Base-by-base conservation (phyloP, 2,797 vertebrate genomes). In the Spheniscus humboldti region DNA sequence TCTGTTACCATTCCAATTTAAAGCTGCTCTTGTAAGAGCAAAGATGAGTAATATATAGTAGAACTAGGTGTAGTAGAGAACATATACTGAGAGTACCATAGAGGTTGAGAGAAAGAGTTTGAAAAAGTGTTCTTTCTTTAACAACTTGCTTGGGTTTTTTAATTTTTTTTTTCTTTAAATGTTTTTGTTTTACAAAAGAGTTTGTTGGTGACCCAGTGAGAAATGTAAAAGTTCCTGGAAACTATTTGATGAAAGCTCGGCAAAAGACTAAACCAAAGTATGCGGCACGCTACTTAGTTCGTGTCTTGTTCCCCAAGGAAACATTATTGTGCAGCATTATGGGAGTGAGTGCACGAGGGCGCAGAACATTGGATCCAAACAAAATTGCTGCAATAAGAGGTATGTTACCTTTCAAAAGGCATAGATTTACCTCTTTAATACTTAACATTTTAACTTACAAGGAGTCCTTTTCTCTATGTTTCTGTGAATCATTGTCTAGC, bases 371-470 rank as follows among this genome's bases (percentile, higher is more conserved):
- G 56, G 98, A 99, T 93, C 95, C 89, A 47, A 98, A 98, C 96
- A 98, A 98, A 94, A 88, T 98, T 74, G 97, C 97, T 75, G 98
- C 98, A 39, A 64, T 99, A 55, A 97, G 98, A 98, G 98, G 98
- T 99, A 91, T 81, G 84, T 8, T 24, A 4, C 50, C 18, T 87
- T 83, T 64, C 35, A 48, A 88, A 86, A 75, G 33, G 9, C 5
- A 13, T 18, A 18, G 22, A 11, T 66, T 63, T 66, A 14, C n/a
- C 68, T 52, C 22, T 72, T 74, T 31, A 57, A 16, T 60, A 30
- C 28, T 63, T 71, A 23, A 20, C 2, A 0, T 64, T 72, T 84
- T n/a, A 43, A 82, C 30, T 67, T 67, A 8, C 3, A 73, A 18
- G 56, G 22, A 55, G 17, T 57, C 13, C 1, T 47, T 81, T 73